Evolutionary conservation across 2,113 vertebrate genomes (phyloP).

Genomic region (Dasyprocta punctata): DNA sequence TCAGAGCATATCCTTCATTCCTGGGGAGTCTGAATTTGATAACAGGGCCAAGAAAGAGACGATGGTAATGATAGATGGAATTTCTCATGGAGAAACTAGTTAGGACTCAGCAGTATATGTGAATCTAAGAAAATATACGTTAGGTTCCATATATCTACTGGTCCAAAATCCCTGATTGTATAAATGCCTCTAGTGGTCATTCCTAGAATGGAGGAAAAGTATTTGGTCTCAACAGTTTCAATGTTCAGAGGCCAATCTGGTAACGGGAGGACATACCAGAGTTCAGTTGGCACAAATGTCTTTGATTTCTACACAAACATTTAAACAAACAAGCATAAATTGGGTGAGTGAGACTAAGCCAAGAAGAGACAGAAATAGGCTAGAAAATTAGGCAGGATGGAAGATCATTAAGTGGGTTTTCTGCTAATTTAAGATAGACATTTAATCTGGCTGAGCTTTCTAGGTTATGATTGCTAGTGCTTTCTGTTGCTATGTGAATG

Average conservation of each 20-base stretch:
- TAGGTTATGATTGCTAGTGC: not conserved
- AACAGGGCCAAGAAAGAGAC: not conserved
- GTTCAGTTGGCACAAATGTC: not conserved
- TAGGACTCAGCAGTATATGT: not conserved
- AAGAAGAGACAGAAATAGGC: not conserved
- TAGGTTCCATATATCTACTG: too few relatives aligned
- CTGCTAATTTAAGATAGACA: too few relatives aligned
- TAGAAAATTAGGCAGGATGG: not conserved
- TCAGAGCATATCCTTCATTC: not conserved
- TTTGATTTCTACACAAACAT: not conserved
- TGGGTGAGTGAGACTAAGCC: not conserved
- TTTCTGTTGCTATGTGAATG: not conserved
- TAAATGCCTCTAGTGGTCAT: not conserved
- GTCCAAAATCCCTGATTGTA: not conserved
- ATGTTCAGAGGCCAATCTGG: not conserved
- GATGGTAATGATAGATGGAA: not conserved
- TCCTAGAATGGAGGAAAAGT: not conserved
- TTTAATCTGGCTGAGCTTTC: not conserved
- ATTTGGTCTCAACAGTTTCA: not conserved
- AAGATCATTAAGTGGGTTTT: not conserved
- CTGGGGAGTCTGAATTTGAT: not conserved
- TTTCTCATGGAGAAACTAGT: not conserved
- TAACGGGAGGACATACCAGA: not conserved
- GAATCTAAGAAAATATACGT: not conserved
- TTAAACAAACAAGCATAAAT: not conserved